These are phyloP conservation scores for Macrotus californicus DNA, from an alignment of 2,113 vertebrate genomes.

Conservation along the genomic window DNA sequence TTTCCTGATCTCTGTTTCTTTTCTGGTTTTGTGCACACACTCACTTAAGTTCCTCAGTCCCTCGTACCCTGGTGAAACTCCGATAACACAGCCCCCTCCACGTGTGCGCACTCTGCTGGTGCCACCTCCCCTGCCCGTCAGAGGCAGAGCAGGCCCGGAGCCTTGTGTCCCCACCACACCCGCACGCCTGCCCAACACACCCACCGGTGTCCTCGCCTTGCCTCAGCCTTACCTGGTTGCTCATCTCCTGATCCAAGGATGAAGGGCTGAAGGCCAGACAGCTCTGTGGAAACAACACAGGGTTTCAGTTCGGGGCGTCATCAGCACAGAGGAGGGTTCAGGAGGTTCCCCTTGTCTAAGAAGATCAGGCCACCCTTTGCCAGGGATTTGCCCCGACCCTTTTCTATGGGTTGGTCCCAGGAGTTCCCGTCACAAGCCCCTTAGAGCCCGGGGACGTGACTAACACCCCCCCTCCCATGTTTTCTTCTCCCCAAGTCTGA, in stretches of 20 bases:
- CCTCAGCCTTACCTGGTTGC: slow-evolving; percentile 70
- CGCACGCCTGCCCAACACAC: not conserved
- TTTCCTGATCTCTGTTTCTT: not conserved
- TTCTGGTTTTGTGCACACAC: not conserved
- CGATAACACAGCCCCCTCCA: not conserved
- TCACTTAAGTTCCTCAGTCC: not conserved
- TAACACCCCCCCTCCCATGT: no score
- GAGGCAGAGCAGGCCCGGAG: not conserved
- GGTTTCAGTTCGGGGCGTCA: not conserved
- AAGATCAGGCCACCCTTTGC: not conserved
- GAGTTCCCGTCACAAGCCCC: not conserved
- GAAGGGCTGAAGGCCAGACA: slow-evolving; percentile 1
- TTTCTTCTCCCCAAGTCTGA: not conserved
- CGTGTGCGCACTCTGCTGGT: not conserved
- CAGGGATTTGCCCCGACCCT: not conserved
- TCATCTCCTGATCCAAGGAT: slow-evolving; percentile 64
- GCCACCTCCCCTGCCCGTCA: not conserved
- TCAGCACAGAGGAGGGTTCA: not conserved
- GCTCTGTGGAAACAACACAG: slow-evolving; percentile 60
- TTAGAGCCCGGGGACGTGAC: not conserved
- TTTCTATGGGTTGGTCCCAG: not conserved
- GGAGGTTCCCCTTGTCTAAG: not conserved
- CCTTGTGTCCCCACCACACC: not conserved
- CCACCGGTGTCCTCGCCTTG: not conserved
- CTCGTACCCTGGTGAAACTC: not conserved